These are phyloP conservation scores for Myopa tessellatipennis DNA, from an alignment of 2,888 invertebrate species.

Conservation along the genomic window DNA sequence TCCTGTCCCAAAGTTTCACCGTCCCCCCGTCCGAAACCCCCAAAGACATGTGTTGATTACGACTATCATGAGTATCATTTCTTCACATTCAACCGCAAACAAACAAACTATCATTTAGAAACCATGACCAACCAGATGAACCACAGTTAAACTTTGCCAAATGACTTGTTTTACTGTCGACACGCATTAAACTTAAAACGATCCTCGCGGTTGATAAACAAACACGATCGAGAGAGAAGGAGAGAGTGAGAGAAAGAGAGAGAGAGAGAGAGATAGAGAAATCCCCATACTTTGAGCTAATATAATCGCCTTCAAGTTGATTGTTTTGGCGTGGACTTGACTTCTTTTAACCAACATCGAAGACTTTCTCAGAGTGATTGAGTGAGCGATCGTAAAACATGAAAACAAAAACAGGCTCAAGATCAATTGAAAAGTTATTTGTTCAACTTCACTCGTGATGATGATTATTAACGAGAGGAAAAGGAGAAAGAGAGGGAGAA, in stretches of 20 bases:
- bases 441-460: neutral
- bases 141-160: neutral
- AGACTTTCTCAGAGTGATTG: conserved; percentile 11
- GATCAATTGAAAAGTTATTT: conserved; percentile 17
- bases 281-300: neutral
- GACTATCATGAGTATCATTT: neutral
- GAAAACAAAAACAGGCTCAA: neutral
- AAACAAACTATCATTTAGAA: neutral
- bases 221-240: neutral
- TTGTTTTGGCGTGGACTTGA: neutral
- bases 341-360: neutral
- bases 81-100: neutral
- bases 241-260: neutral
- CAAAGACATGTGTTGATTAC: neutral
- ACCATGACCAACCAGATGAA: neutral
- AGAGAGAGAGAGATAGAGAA: neutral
- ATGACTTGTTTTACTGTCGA: neutral
- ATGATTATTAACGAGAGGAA: neutral
- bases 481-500: neutral
- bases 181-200: conserved; percentile 1
- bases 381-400: neutral
- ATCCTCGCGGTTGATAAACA: neutral
- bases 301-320: neutral
- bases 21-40: neutral
- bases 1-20: neutral